Conservation (phyloP, 2,113 vertebrate species). For the Xenopus laevis region DNA sequence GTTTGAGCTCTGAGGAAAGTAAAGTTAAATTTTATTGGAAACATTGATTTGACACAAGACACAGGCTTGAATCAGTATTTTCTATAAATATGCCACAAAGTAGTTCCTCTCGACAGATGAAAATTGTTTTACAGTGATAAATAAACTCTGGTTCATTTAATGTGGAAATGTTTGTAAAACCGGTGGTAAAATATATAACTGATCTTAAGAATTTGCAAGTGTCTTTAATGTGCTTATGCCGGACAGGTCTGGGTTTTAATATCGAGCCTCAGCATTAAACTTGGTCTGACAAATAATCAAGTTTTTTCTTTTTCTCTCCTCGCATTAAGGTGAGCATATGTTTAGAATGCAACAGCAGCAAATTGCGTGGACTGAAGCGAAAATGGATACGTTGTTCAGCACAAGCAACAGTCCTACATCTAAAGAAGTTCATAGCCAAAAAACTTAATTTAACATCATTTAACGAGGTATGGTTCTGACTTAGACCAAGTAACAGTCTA, state of each 20-base stretch:
- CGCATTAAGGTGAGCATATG: conserved; percentile 89
- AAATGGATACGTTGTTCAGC: conserved; percentile 99
- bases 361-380: conserved; percentile 89
- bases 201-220: background rate
- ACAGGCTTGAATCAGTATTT: background rate
- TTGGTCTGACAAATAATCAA: conserved; percentile 10
- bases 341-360: conserved; percentile 98
- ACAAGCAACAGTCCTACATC: conserved; percentile 94
- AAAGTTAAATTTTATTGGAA: conserved; percentile 24
- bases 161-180: too few species aligned
- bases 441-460: conserved; percentile 98
- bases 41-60: conserved; percentile 10
- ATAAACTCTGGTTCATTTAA: background rate
- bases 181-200: too few species aligned
- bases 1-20: conserved; percentile 22
- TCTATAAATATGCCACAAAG: background rate
- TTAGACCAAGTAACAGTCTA: too few species aligned
- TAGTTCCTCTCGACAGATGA: background rate
- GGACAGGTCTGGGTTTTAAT: background rate
- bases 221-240: background rate
- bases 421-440: conserved; percentile 99
- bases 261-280: background rate
- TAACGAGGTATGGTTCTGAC: conserved; percentile 80
- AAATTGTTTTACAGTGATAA: background rate
- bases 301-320: conserved; percentile 32